Conservation (phyloP, 2,113 vertebrate genomes). For the Aythya baeri region DNA sequence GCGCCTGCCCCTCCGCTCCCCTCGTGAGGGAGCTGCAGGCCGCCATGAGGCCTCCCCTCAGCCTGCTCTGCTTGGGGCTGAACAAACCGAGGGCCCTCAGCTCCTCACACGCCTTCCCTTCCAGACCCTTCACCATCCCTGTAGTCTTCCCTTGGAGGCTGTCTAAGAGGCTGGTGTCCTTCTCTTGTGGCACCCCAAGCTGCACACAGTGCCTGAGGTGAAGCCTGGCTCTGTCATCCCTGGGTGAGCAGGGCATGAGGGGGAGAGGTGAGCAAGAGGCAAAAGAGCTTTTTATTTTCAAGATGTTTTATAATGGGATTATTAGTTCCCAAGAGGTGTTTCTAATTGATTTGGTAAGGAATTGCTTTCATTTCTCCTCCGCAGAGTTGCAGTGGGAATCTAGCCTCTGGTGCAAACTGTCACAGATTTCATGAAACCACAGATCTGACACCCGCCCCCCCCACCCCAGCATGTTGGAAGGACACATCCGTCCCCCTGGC, state of each 20-base stretch:
- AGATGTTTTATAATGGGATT: constrained; percentile 65
- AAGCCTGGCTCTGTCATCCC: neutral
- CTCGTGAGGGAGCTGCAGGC: no score
- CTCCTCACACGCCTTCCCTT: no score
- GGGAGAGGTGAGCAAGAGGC: neutral
- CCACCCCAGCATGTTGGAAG: rapidly evolving
- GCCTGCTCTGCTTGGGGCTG: no score
- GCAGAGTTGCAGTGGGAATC: neutral
- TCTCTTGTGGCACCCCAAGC: no score
- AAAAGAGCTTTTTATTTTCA: constrained; percentile 32
- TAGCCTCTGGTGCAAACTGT: neutral
- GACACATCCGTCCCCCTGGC: rapidly evolving
- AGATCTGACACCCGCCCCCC: neutral
- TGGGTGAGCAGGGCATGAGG: neutral
- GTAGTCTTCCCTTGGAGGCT: no score
- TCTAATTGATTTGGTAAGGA: constrained; percentile 26
- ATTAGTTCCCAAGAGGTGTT: constrained; percentile 65
- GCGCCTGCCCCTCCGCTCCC: no score
- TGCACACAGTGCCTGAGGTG: no score
- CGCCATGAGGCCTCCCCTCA: no score
- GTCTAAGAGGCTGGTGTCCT: no score
- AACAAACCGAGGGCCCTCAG: no score
- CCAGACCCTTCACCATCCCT: no score
- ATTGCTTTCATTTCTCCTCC: constrained; percentile 27
- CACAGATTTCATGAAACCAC: neutral